Conservation (phyloP, 2,113 vertebrate genomes). For the Carlito syrichta region DNA sequence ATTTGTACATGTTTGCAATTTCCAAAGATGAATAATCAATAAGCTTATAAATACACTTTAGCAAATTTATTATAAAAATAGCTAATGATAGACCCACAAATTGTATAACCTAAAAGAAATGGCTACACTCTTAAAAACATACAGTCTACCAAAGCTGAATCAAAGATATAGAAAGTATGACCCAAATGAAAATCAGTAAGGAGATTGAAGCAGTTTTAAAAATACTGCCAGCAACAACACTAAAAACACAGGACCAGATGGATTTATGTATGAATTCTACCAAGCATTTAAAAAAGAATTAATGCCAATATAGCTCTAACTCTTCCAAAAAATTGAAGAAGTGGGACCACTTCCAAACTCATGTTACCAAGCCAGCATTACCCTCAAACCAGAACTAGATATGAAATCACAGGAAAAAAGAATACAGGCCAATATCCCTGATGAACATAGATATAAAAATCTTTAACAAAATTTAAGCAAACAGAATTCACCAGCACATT, state of each 20-base stretch:
- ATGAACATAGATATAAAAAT: not conserved
- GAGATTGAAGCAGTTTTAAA: not conserved
- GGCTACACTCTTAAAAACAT: not conserved
- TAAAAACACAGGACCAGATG: not conserved
- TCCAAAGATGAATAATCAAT: not conserved
- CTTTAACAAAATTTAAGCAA: not conserved
- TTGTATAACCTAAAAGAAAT: not conserved
- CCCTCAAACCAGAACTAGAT: not conserved
- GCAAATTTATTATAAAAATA: not conserved
- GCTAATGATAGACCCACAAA: not conserved
- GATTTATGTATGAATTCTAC: not conserved
- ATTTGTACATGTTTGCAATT: not conserved
- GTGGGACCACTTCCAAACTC: not conserved
- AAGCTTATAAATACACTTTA: not conserved
- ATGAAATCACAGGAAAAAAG: not conserved
- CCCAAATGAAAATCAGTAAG: not conserved
- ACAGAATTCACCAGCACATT: not conserved
- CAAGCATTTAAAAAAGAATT: not conserved
- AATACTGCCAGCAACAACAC: not conserved
- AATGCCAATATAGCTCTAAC: not conserved
- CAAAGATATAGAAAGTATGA: not conserved
- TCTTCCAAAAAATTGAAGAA: not conserved
- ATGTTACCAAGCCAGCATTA: not conserved
- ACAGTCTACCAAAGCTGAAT: not conserved
- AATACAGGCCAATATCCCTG: not conserved